Evolutionary conservation across 1,140 invertebrate genomes (phyloP).

Genomic region (Dreissena polymorpha): DNA sequence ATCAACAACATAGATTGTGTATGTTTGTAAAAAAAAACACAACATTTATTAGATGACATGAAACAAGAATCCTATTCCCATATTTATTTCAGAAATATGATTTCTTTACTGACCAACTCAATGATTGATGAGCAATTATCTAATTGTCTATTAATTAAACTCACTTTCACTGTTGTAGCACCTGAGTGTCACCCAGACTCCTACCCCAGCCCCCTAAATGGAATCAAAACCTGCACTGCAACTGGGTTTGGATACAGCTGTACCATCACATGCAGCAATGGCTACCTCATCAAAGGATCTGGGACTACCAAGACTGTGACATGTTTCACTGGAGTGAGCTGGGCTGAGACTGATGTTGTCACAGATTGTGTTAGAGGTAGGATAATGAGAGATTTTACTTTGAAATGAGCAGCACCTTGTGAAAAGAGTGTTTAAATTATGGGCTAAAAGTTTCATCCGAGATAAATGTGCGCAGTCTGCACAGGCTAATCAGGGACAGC

Average conservation of each 20-base stretch:
- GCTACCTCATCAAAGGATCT: neutral
- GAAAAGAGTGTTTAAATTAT: neutral
- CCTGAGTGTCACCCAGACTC: neutral
- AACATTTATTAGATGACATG: too few species aligned
- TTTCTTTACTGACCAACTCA: too few species aligned
- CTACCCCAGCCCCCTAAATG: neutral
- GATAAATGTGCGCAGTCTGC: too few species aligned
- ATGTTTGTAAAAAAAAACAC: too few species aligned
- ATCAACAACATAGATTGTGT: too few species aligned
- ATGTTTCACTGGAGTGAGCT: neutral
- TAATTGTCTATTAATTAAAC: too few species aligned
- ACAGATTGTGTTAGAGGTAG: constrained; percentile 2
- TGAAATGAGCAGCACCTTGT: too few species aligned
- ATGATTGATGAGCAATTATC: too few species aligned
- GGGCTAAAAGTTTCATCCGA: neutral
- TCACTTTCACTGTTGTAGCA: neutral
- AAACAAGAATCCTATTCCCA: too few species aligned
- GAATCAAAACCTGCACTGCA: neutral
- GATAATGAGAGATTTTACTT: neutral
- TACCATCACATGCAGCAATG: neutral
- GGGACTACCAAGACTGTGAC: neutral
- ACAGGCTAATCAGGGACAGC: too few species aligned
- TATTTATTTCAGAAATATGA: too few species aligned
- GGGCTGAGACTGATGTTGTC: neutral
- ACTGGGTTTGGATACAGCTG: neutral